Evolutionary conservation across 1,140 invertebrate species (phyloP).

Genomic region (Bombyx mandarina): DNA sequence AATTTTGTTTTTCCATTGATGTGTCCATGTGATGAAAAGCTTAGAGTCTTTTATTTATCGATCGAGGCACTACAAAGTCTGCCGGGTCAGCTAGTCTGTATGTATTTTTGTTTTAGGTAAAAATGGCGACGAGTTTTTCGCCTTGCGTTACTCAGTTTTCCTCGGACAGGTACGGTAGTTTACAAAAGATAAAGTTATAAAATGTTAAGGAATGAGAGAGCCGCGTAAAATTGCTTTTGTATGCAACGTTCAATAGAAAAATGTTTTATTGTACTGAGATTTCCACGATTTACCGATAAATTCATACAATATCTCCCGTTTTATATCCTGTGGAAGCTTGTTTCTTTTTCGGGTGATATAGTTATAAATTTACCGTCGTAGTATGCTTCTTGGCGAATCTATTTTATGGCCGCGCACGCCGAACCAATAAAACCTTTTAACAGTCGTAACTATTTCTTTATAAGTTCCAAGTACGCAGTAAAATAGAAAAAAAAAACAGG

Average conservation of each 20-base stretch:
- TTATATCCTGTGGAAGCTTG: conserved; percentile 64
- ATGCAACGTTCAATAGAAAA: conserved; percentile 64
- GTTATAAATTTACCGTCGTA: conserved; percentile 62
- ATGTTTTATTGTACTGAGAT: conserved; percentile 66
- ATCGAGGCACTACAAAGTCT: too few relatives aligned
- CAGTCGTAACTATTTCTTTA: conserved; percentile 70
- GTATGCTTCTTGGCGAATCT: conserved; percentile 65
- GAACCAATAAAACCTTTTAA: conserved; percentile 71
- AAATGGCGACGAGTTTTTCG: too few relatives aligned
- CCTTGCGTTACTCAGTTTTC: too few relatives aligned
- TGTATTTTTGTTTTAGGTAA: too few relatives aligned
- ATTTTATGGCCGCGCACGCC: conserved; percentile 66
- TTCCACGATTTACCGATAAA: conserved; percentile 65
- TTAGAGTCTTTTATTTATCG: too few relatives aligned
- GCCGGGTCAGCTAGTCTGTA: too few relatives aligned
- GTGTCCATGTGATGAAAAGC: too few relatives aligned
- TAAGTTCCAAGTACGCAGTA: conserved; percentile 70
- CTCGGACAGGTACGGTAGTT: too few relatives aligned
- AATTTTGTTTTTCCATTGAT: too few relatives aligned
- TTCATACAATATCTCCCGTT: conserved; percentile 57
- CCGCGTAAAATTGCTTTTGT: conserved; percentile 53
- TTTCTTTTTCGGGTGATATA: conserved; percentile 64
- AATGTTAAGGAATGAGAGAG: conserved; percentile 56
- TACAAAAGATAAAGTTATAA: conserved; percentile 47
- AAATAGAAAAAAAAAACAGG: conserved; percentile 59